These are phyloP conservation scores for Nesidiocoris tenuis DNA, from an alignment of 2,888 invertebrate genomes.

Conservation along the genomic window DNA sequence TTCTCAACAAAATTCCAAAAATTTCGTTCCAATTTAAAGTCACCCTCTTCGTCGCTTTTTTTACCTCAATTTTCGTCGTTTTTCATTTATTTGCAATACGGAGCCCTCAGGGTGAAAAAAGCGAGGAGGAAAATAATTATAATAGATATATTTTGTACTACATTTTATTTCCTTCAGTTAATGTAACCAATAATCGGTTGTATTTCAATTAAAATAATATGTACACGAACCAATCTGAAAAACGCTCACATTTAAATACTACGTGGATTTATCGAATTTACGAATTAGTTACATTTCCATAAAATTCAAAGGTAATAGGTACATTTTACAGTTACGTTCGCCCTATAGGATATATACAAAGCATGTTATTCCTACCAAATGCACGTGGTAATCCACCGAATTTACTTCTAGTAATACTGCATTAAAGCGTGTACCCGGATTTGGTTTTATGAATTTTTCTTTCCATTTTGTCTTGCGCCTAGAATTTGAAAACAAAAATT, in stretches of 20 bases:
- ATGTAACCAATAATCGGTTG: conserved; percentile 20
- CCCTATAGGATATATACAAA: conserved; percentile 28
- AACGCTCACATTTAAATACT: conserved; percentile 24
- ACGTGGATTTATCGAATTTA: conserved; percentile 2
- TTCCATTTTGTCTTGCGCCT: conserved; percentile 4
- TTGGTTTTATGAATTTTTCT: conserved; percentile 1
- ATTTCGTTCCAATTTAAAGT: too few relatives aligned
- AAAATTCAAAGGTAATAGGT: background rate
- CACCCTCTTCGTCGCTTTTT: too few relatives aligned
- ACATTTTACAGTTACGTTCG: conserved; percentile 5
- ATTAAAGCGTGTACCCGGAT: conserved; percentile 40
- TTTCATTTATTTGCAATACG: too few relatives aligned
- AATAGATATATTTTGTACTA: conserved; percentile 36
- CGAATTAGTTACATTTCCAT: background rate
- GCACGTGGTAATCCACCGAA: conserved; percentile 7
- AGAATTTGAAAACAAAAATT: background rate
- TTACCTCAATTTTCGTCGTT: too few relatives aligned
- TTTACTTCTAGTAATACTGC: conserved; percentile 44
- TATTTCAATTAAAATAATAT: conserved; percentile 11
- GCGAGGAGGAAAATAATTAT: conserved; percentile 15
- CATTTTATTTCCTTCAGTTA: conserved; percentile 23
- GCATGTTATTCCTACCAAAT: conserved; percentile 9
- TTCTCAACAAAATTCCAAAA: too few relatives aligned
- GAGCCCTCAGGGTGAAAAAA: too few relatives aligned
- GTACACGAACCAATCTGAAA: conserved; percentile 22